phyloP scores from a whole-genome alignment of 2,888 invertebrate species.

The Metopia argyrocephala region DNA sequence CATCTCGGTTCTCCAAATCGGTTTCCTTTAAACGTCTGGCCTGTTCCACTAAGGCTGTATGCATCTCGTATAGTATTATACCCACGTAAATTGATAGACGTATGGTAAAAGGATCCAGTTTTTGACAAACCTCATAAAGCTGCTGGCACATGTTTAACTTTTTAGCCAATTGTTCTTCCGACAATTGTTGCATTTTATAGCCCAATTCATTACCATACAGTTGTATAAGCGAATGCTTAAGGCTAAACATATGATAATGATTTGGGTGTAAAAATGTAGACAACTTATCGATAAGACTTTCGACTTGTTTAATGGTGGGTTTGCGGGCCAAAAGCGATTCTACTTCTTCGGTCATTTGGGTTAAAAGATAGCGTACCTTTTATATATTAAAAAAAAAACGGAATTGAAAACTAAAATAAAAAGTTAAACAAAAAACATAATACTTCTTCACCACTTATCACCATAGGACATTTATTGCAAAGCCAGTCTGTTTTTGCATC shows the following conservation, averaged over 20 bases:
- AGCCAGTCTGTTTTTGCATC: constrained; percentile 87
- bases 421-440: not conserved
- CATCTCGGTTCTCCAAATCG: not conserved
- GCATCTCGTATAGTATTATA: constrained; percentile 87
- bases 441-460: constrained; percentile 83
- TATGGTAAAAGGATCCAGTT: constrained; percentile 86
- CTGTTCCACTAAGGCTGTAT: constrained; percentile 81
- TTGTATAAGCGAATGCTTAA: constrained; percentile 90
- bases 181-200: constrained; percentile 80
- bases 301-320: constrained; percentile 81
- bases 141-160: constrained; percentile 85
- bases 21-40: constrained; percentile 73
- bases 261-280: constrained; percentile 88
- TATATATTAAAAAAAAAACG: constrained; percentile 1
- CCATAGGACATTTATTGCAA: constrained; percentile 85
- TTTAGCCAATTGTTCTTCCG: constrained; percentile 81
- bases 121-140: constrained; percentile 82
- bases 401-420: not conserved
- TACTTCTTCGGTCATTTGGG: constrained; percentile 88
- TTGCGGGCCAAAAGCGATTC: constrained; percentile 81
- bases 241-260: constrained; percentile 89
- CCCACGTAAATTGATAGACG: constrained; percentile 87
- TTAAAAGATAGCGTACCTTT: constrained; percentile 81
- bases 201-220: constrained; percentile 86
- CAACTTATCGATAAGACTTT: constrained; percentile 84